Base-by-base conservation (phyloP, 1,140 invertebrate genomes). In the Drosophila biarmipes region DNA sequence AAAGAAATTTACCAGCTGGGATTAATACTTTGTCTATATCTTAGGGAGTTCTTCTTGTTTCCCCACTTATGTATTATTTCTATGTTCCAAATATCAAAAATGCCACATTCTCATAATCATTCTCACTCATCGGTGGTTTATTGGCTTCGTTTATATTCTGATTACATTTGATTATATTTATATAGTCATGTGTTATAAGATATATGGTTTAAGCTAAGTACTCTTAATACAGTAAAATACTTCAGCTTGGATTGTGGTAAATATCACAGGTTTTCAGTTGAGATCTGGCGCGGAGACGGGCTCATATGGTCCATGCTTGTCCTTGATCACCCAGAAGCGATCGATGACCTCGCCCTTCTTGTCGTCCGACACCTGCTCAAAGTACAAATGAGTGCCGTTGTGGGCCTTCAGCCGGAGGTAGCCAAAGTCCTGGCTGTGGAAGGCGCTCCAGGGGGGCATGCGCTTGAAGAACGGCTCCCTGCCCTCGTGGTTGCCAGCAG, bases 341-440 rank as follows among this genome's bases (percentile, higher is more conserved):
- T 98, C 97, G 46, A 97, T 95, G 11, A 97, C 93, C 69, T 93
- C 93, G 10, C 96, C 96, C 67, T 93, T 86, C 87, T 95, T 94
- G 84, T 97, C 96, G 78, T 96, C 97, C 1, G 98, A 98, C 7
- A 99, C 94, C 93, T 99, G 98, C 92, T 99, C 96, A 46, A 98
- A 92, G 87, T 97, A 95, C n/a, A 99, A 79, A 93, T 99, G 98
- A 21, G 97, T 97, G 19, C 87, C 91, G 92, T 99, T 99, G 76
- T 94, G 93, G 0, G 95, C 95, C 73, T 94, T 95, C 92, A 99
- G 93, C 56, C 97, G 93, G 0, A 97, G 96, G 92, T 98, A 99
- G 6, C 98, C 98, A 94, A 99, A 99, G 93, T 99, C 74, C 72
- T 84, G 90, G 56, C 80, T 92, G 38, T 91, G 84, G 49, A 80